Percentiles rank a stretch among this genome's conserved stretches.
Conservation (phyloP, 2,113 vertebrate species). For the Phalacrocorax carbo region DNA sequence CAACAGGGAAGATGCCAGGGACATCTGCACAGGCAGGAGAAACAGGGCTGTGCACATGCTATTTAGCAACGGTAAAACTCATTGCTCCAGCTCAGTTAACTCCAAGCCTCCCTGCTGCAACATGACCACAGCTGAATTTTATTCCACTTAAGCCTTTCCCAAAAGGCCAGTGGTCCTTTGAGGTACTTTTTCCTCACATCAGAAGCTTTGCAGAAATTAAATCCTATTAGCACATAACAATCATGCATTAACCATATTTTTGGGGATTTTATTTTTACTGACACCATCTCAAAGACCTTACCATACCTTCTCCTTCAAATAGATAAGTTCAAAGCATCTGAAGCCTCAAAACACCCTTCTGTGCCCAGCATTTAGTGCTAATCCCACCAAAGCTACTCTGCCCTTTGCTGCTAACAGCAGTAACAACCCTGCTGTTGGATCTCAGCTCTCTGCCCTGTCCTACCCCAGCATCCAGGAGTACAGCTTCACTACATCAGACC, state of each 20-base stretch:
- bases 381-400: not conserved
- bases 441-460: not conserved
- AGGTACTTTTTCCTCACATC: not conserved
- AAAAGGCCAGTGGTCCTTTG: not conserved
- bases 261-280: not conserved
- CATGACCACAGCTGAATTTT: not conserved
- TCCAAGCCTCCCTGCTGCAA: not conserved
- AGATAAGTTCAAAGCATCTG: not conserved
- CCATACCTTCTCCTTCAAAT: not conserved
- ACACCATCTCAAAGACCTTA: not conserved
- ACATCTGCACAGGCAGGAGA: not conserved
- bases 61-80: fast-evolving
- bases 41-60: not conserved
- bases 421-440: fast-evolving
- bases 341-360: not conserved
- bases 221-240: slow-evolving; percentile 5
- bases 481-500: not conserved
- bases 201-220: slow-evolving; percentile 2
- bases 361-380: not conserved
- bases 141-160: not conserved
- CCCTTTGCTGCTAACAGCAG: not conserved
- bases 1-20: not conserved
- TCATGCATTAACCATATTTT: not conserved
- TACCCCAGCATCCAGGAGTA: not conserved
- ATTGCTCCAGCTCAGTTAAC: fast-evolving